A percentile compares a stretch with the other conserved stretches of the same genome.
phyloP scores from a whole-genome alignment of 2,797 vertebrate species.

The Lithobates sylvaticus region DNA sequence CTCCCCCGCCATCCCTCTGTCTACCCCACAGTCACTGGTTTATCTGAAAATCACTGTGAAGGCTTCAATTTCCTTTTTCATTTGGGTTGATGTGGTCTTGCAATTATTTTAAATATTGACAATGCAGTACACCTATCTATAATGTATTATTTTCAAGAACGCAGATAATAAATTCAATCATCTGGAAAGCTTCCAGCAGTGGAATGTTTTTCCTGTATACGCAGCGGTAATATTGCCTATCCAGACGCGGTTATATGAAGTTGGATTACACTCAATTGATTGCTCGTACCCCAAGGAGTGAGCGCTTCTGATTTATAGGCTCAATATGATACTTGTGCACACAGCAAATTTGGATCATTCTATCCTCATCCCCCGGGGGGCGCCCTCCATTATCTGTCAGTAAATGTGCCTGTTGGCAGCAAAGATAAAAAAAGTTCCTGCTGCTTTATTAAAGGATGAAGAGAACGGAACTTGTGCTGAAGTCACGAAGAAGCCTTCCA shows the following conservation, averaged over 20 bases:
- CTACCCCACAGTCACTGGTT: no score
- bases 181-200: no score
- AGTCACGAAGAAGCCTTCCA: no score
- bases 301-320: not conserved
- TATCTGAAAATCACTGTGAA: no score
- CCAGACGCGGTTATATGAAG: not conserved
- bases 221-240: not conserved
- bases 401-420: not conserved
- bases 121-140: no score
- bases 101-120: no score
- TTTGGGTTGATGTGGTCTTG: no score
- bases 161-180: no score
- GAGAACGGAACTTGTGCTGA: no score
- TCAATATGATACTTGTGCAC: not conserved
- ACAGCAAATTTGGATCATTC: not conserved
- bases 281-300: not conserved
- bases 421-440: not conserved
- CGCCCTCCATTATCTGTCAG: not conserved
- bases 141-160: no score
- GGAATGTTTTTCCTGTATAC: not conserved
- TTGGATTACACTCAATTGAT: not conserved
- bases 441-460: not conserved
- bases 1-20: no score
- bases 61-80: no score
- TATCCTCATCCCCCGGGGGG: not conserved